Evolutionary conservation across 2,113 vertebrate species (phyloP), one percentile per base, ranked within the genome.

Genomic region (Phalacrocorax brasilianus): DNA sequence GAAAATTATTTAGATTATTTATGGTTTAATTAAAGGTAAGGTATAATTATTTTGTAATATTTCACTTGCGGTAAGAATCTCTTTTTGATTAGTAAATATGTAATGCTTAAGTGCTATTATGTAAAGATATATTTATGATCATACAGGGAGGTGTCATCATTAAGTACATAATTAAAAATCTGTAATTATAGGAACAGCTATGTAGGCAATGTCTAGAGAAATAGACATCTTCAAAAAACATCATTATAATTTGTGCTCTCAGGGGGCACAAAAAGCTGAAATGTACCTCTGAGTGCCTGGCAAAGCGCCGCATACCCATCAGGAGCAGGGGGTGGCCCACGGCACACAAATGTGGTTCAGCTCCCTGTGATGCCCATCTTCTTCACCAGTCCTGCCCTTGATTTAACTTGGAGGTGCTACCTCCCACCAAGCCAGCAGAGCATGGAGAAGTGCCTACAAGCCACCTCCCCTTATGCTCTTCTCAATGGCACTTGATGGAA

Each of bases 281-380:
- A 62, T 42, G 14, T 20, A 27, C 50, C 47, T 80, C 19, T 53
- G 55, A 42, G 23, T 53, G 45, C 13, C 26, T 49, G 77, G 80
- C n/a, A 85, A 82, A 77, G 52, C 3, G 1, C 24, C 9, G 5
- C 2, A 4, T 53, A 28, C 42, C 65, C 33, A 7, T 27, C 30
- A 17, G 56, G 33, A 77, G 28, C 55, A 33, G 7, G 8, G 40
- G 71, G n/a, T 0, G 0, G 40, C 20, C 44, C 0, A 0, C 35
- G 59, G 63, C 50, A 74, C 26, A 52, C 0, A 0, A 1, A 1
- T 17, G 21, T 55, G 47, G 9, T 21, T 91, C 59, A 73, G 79
- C 22, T 84, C 26, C 13, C 24, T 0, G 0, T 26, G 50, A 63
- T 2, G 6, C 4, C 24, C 50, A 45, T 20, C 52, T 40, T 56